Base-by-base conservation (phyloP, 2,797 vertebrate species). In the Masticophis lateralis region DNA sequence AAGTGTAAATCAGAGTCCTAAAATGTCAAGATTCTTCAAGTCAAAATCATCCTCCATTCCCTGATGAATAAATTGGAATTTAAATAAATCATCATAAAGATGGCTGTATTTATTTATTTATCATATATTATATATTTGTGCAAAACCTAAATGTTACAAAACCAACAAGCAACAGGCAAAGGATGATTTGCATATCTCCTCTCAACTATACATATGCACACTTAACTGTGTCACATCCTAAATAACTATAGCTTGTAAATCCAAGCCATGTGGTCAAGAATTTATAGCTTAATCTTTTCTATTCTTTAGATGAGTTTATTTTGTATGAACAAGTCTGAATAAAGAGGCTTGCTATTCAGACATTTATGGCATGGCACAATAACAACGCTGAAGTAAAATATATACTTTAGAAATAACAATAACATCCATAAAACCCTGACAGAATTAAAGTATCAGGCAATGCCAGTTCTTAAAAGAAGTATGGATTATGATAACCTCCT, bases 21-120 rank as follows among this genome's bases (percentile, higher is more conserved):
- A 94, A 90, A 5, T n/a, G 2, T 92, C 25, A 87, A 83, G 89
- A 90, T 8, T 86, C 63, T 93, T 56, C 66, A 27, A 79, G 86
- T 59, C 25, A 90, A 92, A 69, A 83, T 51, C 5, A 57, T 92
- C 63, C 51, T 13, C 61, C 27, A 63, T 63, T 63, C 27, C 10
- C 4, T 63, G 25, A 3, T 63, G 27, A 63, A 63, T 63, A 10
- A 63, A 63, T 63, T 3, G 1, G 51, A 57, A 60, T 86, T 87
- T 27, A 87, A 90, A 90, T 63, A 69, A 56, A 69, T 47, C 74
- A 63, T 25, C 14, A n/a, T 92, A 79, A 9, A 27, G 43, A 27
- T 86, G 28, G 51, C 47, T 79, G 11, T 2, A 51, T 92, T 59
- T 59, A 59, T 57, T 56, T 57, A 57, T 57, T 18, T 57, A 57